These are phyloP conservation scores for Calidris pugnax DNA, from an alignment of 2,113 vertebrate species.

Conservation along the genomic window DNA sequence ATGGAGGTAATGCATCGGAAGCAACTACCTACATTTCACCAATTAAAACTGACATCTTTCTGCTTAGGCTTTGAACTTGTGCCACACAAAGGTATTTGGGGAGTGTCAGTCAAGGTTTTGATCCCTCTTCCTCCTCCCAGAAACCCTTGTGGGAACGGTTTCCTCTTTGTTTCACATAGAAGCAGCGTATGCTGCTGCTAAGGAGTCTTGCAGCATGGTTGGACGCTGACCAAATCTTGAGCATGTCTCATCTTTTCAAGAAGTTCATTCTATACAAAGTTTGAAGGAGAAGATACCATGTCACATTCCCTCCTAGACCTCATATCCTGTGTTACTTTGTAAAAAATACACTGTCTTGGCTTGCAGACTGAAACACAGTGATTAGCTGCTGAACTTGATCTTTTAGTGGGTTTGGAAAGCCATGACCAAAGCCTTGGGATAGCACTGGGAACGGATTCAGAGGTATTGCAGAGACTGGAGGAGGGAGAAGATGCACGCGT, in stretches of 20 bases:
- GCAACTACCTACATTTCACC: background rate
- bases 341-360: background rate
- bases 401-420: background rate
- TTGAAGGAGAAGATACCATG: background rate
- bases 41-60: background rate
- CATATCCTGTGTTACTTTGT: background rate
- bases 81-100: background rate
- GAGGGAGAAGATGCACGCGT: fast-evolving
- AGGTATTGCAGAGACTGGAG: background rate
- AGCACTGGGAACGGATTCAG: background rate
- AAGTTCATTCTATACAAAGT: background rate
- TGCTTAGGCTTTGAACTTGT: background rate
- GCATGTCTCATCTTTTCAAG: background rate
- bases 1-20: background rate
- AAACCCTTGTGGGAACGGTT: background rate
- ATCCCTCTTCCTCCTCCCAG: background rate
- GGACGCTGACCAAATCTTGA: background rate
- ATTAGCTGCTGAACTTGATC: slow-evolving; percentile 9
- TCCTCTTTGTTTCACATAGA: background rate
- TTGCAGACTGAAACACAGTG: background rate
- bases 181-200: background rate
- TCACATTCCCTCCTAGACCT: background rate
- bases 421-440: background rate
- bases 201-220: background rate
- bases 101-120: background rate